Evolutionary conservation across 2,888 invertebrate genomes (phyloP).

Genomic region (Lydus trimaculatus): DNA sequence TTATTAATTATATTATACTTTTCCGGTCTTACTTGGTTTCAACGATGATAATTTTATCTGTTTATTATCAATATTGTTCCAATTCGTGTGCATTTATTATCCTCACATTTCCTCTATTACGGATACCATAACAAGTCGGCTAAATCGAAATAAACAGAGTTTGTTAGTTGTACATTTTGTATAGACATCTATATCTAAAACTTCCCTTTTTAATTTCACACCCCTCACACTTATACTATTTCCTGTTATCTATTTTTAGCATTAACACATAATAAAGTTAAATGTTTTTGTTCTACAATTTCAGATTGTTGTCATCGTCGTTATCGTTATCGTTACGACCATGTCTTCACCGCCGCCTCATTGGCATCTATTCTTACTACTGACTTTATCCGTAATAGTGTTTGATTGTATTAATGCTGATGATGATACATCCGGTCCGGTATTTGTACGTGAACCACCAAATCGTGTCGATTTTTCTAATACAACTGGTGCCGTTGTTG

Average conservation of each 20-base stretch:
- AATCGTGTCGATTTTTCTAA: constrained; percentile 94
- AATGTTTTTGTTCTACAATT: neutral
- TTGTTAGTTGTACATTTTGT: too few species aligned
- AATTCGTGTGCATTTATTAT: neutral
- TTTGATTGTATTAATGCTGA: constrained; percentile 37
- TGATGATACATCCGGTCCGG: constrained; percentile 72
- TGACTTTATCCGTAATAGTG: neutral
- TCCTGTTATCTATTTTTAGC: neutral
- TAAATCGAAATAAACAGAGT: too few species aligned
- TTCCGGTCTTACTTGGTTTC: neutral
- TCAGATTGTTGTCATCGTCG: neutral
- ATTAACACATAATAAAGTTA: neutral
- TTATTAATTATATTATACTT: neutral
- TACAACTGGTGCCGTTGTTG: constrained; percentile 90
- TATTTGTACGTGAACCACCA: constrained; percentile 90
- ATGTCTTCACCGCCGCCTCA: neutral
- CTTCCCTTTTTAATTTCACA: neutral
- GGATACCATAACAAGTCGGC: too few species aligned
- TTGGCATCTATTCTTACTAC: neutral
- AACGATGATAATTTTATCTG: neutral
- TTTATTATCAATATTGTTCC: neutral
- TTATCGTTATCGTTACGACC: neutral
- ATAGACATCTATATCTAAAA: too few species aligned
- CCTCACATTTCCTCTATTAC: too few species aligned
- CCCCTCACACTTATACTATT: neutral